Evolutionary conservation across 2,888 invertebrate genomes (phyloP).

Genomic region (Yponomeuta cagnagella): DNA sequence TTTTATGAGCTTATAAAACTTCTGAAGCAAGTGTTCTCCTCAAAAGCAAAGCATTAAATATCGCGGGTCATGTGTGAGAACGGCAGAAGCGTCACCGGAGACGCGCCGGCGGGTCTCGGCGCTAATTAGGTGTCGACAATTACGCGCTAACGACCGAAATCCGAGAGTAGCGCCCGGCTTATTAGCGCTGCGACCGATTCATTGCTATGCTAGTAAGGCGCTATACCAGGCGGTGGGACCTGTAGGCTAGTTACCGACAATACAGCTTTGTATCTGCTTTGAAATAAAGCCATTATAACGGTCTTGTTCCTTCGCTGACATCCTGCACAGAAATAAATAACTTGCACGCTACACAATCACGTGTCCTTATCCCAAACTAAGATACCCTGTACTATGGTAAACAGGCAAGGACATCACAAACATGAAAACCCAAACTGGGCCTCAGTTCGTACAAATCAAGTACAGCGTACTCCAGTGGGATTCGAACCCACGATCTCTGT

Average conservation of each 20-base stretch:
- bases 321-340: too few relatives aligned
- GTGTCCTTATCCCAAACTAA: too few relatives aligned
- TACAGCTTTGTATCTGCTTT: neutral
- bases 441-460: too few relatives aligned
- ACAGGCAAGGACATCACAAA: too few relatives aligned
- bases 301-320: too few relatives aligned
- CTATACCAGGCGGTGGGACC: neutral
- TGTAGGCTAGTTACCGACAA: neutral
- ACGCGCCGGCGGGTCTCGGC: slow-evolving; percentile 41
- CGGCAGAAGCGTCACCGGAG: slow-evolving; percentile 41
- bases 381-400: too few relatives aligned
- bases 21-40: too few relatives aligned
- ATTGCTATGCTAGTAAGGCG: slow-evolving; percentile 24
- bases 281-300: neutral
- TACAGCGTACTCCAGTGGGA: neutral
- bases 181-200: slow-evolving; percentile 45
- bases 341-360: too few relatives aligned
- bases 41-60: slow-evolving; percentile 26
- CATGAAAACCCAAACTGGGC: too few relatives aligned
- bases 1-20: too few relatives aligned
- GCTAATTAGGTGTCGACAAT: slow-evolving; percentile 28
- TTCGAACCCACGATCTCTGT: neutral
- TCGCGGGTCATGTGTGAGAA: slow-evolving; percentile 57
- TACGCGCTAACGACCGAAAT: slow-evolving; percentile 23
- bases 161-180: slow-evolving; percentile 35